Evolutionary conservation across 1,140 invertebrate genomes (phyloP), one percentile per base, ranked within the genome.

Genomic region (Pseudomyrmex sp.): DNA sequence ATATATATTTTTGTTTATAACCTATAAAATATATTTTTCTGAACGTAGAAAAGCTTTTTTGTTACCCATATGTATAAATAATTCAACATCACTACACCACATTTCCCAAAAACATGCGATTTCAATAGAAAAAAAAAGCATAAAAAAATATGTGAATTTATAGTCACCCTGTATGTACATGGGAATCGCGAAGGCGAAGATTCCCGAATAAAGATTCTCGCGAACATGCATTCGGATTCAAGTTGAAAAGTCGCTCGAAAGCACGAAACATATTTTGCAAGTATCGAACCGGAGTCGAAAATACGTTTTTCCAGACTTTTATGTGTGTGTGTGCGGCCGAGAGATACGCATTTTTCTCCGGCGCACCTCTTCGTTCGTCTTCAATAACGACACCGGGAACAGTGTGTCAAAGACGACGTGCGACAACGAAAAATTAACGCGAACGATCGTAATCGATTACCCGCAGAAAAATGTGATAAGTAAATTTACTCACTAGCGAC

Each of bases 371-470:
- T 8, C 48, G 48, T 65, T 44, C 50, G 26, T 58, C 75, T 56
- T 46, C 35, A 15, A 69, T 23, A 69, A 54, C 35, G 13, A 68
- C 26, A 13, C 52, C 26, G 44, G 56, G 13, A 20, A 58, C 23
- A 26, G 26, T n/a, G 48, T 46, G 7, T 12, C 5, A 65, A 20
- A 8, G 13, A 26, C 48, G 20, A 35, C 35, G 2, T n/a, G 62
- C 46, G 20, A 50, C 44, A 48, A 65, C 12, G n/a, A 35, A 62
- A 46, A 44, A 1, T 66, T 52, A 26, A 13, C 61, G 13, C 35
- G 35, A 56, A 68, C 50, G 75, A 77, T 56, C 35, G 68, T 69
- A 77, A 77, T 48, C 59, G 35, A 65, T 52, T 76, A 76, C 18
- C 13, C 5, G 7, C 12, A 5, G 1, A 13, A 10, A 5, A 8